phyloP scores from a whole-genome alignment of 1,140 invertebrate species.

The Adelges cooleyi region DNA sequence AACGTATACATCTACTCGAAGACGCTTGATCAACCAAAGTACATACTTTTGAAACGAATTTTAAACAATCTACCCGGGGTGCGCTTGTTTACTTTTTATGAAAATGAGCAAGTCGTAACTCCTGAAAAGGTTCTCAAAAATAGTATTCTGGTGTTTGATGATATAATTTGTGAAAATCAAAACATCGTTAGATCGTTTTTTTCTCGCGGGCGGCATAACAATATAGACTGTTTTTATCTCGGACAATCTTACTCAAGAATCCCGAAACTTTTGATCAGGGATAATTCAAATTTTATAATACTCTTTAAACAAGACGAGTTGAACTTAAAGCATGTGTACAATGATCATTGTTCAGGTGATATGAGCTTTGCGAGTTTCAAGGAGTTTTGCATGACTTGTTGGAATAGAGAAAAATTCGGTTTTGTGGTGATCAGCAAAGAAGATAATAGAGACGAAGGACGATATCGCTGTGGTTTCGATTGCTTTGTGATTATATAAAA shows the following conservation, averaged over 20 bases:
- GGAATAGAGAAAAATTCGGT: slow-evolving; percentile 26
- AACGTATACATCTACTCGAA: slow-evolving; percentile 39
- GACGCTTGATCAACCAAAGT: slow-evolving; percentile 37
- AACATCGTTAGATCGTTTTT: slow-evolving; percentile 34
- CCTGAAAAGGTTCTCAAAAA: slow-evolving; percentile 32
- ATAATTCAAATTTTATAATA: slow-evolving; percentile 38
- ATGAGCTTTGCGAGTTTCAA: slow-evolving; percentile 35
- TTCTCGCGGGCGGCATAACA: slow-evolving; percentile 37
- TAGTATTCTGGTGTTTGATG: slow-evolving; percentile 39
- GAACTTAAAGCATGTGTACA: slow-evolving; percentile 38
- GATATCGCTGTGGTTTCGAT: slow-evolving; percentile 6
- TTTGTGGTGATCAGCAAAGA: slow-evolving; percentile 33
- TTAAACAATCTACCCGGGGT: slow-evolving; percentile 33
- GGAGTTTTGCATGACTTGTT: slow-evolving; percentile 33
- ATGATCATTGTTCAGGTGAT: slow-evolving; percentile 37
- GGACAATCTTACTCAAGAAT: slow-evolving; percentile 38
- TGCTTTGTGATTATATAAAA: not conserved
- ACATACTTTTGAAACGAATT: slow-evolving; percentile 34
- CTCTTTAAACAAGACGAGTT: slow-evolving; percentile 38
- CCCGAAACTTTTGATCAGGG: slow-evolving; percentile 38
- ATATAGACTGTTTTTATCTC: slow-evolving; percentile 39
- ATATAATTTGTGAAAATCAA: slow-evolving; percentile 36
- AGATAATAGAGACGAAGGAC: slow-evolving; percentile 18
- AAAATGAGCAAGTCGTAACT: slow-evolving; percentile 23
- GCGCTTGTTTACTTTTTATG: slow-evolving; percentile 8